phyloP scores from a whole-genome alignment of 2,113 vertebrate genomes.

The Malurus cyaneus region DNA sequence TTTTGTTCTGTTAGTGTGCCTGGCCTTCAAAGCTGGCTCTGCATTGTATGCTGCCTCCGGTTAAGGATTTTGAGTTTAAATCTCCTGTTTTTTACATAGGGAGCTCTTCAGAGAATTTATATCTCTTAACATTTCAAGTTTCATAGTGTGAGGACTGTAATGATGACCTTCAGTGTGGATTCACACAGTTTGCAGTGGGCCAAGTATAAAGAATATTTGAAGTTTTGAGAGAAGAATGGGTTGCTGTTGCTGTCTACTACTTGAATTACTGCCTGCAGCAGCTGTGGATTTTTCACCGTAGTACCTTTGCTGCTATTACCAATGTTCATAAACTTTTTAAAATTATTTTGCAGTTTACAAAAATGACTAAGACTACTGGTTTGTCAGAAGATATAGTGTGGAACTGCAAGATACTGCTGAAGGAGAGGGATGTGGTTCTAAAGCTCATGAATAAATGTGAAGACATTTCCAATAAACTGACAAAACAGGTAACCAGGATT shows the following conservation, averaged over 20 bases:
- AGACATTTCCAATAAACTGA: conserved; percentile 88
- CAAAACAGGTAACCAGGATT: conserved; percentile 84
- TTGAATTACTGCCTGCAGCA: background rate
- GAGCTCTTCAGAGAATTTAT: background rate
- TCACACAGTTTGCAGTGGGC: background rate
- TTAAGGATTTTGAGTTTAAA: background rate
- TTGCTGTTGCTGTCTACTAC: background rate
- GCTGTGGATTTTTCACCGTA: background rate
- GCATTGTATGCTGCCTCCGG: fast-evolving
- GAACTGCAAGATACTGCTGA: conserved; percentile 88
- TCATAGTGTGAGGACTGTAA: background rate
- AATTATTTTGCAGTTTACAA: conserved; percentile 73
- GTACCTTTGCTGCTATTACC: background rate
- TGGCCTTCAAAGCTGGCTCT: background rate
- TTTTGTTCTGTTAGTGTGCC: background rate
- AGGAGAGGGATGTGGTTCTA: conserved; percentile 87
- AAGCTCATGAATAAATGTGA: conserved; percentile 94
- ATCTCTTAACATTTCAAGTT: background rate
- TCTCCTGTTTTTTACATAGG: fast-evolving
- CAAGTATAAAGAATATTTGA: background rate
- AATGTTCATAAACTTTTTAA: background rate
- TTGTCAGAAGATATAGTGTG: conserved; percentile 84
- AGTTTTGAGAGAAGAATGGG: background rate
- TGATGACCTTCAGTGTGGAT: background rate
- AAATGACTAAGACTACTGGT: conserved; percentile 78